phyloP scores from a whole-genome alignment of 2,888 invertebrate genomes.

The Parapristionchus giblindavisi region DNA sequence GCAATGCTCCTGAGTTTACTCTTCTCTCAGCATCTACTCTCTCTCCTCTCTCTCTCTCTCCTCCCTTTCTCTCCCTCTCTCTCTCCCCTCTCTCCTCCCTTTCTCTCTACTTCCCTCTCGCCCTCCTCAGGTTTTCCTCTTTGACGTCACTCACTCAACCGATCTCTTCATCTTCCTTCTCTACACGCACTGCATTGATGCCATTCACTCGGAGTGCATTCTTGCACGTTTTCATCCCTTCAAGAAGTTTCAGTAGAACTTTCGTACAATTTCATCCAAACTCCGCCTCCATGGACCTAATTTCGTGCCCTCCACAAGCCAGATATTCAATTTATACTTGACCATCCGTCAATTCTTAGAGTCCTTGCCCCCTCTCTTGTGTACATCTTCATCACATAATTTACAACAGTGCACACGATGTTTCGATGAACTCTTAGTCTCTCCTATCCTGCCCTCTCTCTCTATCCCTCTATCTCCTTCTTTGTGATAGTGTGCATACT shows the following conservation, averaged over 20 bases:
- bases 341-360: not conserved
- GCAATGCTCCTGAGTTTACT: no score
- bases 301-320: no score
- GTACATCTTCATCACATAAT: no score
- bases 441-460: not conserved
- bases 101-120: not conserved
- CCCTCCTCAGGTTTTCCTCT: not conserved
- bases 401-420: not conserved
- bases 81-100: not conserved
- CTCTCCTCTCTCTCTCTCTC: slow-evolving; percentile 1
- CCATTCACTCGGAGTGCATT: no score
- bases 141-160: not conserved
- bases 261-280: not conserved
- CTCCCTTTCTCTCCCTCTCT: not conserved
- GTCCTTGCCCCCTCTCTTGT: no score
- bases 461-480: not conserved
- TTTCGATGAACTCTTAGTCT: not conserved
- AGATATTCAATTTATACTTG: not conserved
- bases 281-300: no score
- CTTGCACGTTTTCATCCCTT: not conserved
- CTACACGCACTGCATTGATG: no score
- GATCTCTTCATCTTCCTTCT: not conserved
- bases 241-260: not conserved
- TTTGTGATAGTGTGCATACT: not conserved
- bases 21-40: not conserved